Evolutionary conservation across 2,797 vertebrate species (phyloP).

Genomic region (Simalia tracyae): DNA sequence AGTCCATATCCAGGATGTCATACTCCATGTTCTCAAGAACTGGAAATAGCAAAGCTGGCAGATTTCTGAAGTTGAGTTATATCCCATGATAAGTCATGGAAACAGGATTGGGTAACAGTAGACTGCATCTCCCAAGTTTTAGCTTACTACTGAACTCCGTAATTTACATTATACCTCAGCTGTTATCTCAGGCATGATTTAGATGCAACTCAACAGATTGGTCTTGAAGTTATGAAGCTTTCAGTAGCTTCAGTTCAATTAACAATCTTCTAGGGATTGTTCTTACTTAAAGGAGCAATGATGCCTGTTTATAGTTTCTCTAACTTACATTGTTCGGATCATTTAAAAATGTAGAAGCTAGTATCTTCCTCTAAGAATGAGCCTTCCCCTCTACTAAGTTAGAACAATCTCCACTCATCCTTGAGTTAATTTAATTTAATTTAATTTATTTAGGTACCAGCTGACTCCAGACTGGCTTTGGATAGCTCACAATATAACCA

Average conservation of each 20-base stretch:
- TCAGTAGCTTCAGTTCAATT: not conserved
- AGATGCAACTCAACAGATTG: not conserved
- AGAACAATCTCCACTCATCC: not conserved
- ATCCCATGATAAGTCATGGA: slow-evolving; percentile 11
- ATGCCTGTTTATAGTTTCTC: not conserved
- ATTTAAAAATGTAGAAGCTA: not conserved
- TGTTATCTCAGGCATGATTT: not conserved
- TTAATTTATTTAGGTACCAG: not conserved
- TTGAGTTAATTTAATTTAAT: not conserved
- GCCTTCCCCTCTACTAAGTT: not conserved
- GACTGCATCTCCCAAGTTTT: not conserved
- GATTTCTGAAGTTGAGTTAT: slow-evolving; percentile 20
- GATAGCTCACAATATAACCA: not conserved
- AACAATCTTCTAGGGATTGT: not conserved
- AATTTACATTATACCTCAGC: not conserved
- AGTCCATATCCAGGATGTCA: not conserved
- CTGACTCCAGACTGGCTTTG: not conserved
- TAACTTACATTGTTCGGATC: not conserved
- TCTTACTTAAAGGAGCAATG: not conserved
- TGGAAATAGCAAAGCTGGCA: not conserved
- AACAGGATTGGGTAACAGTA: not conserved
- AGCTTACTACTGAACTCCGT: not conserved
- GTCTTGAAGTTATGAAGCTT: not conserved
- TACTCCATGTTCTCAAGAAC: not conserved
- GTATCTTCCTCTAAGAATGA: not conserved